Evolutionary conservation across 2,888 invertebrate genomes (phyloP), one percentile per base, ranked within the genome.

Genomic region (Catocala nupta): DNA sequence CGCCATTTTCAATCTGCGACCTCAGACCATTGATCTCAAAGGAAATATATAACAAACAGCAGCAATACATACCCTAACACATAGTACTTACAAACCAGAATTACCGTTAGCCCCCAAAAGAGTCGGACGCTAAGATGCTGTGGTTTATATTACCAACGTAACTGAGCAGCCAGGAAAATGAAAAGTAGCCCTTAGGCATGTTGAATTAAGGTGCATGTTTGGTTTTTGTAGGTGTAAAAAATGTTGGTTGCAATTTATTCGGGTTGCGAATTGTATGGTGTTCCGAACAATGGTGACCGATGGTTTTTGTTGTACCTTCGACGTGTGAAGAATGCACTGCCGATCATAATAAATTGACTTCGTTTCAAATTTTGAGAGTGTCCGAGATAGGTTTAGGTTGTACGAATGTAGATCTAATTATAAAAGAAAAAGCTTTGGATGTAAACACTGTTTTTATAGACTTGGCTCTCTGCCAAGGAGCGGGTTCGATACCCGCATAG

Each of bases 61-160:
- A 57, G 16, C 51, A 63, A 8, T 9, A 63, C 69, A 71, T 69
- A 62, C 59, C 59, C 42, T 63, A 44, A 59, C 53, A 65, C 57
- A 71, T 82, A 75, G 71, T 78, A 81, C 68, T 54, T 60, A 80
- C 74, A 84, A 89, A 89, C 91, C 89, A 77, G 88, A 88, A 80
- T 72, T 87, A 90, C 92, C 90, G 91, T 91, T 91, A 91, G 81
- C 80, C 71, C 82, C 84, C 80, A 83, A 86, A 83, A 81, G 71
- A 77, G 57, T 52, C 47, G 54, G 78, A 80, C 79, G 86, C 88
- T 89, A 89, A 88, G 90, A 90, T 87, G 86, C 89, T 87, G 88
- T 58, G 84, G 82, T 77, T 81, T 63, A 9, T 1, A 51, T 42
- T 25, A 51, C 73, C 54, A 74, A 63, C 55, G 44, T 50, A 44